Conservation (phyloP, 2,113 vertebrate genomes). For the Mesembrinibis cayennensis region DNA sequence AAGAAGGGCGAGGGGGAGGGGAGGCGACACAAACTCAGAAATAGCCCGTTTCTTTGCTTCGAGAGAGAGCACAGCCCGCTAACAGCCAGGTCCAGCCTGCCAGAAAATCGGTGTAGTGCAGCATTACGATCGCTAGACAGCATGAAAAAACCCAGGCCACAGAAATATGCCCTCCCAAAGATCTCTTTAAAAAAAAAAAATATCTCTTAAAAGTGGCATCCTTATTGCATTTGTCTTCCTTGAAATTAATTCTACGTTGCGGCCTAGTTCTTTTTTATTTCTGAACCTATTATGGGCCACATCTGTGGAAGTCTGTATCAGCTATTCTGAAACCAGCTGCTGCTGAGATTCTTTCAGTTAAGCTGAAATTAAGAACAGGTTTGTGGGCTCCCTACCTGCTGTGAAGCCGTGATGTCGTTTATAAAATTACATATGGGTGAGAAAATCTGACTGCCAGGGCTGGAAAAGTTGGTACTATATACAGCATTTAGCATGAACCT, state of each 20-base stretch:
- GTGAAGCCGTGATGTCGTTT: constrained; percentile 68
- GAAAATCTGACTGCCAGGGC: constrained; percentile 23
- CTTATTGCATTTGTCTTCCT: constrained; percentile 59
- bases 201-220: neutral
- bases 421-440: constrained; percentile 61
- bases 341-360: constrained; percentile 60
- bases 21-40: neutral
- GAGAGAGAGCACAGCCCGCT: neutral
- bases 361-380: constrained; percentile 74
- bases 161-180: constrained; percentile 5
- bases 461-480: neutral
- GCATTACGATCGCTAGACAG: neutral
- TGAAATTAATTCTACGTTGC: constrained; percentile 38
- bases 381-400: constrained; percentile 71
- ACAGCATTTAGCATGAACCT: neutral
- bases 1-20: constrained; percentile 31
- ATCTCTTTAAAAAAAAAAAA: neutral
- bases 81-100: neutral
- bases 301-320: constrained; percentile 64
- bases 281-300: constrained; percentile 54
- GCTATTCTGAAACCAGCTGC: constrained; percentile 69
- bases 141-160: neutral
- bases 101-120: neutral
- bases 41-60: neutral
- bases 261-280: constrained; percentile 56